Conservation (phyloP, 2,888 invertebrate species). For the Pandemis corylana region DNA sequence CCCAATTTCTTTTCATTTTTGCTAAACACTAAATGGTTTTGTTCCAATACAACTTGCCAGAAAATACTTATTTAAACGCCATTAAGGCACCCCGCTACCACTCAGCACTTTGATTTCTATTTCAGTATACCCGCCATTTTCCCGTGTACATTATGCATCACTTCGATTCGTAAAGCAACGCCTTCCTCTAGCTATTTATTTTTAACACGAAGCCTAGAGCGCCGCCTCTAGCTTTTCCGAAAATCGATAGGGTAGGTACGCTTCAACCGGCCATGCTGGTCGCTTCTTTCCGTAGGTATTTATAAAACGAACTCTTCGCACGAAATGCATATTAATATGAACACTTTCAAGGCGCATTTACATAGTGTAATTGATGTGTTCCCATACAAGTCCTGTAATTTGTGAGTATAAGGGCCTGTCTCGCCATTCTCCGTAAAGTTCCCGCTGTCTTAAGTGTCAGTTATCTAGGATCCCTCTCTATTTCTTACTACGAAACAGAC, state of each 20-base stretch:
- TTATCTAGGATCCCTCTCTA: no score
- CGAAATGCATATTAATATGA: constrained; percentile 25
- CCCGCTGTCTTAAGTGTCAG: no score
- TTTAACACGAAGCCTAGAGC: constrained; percentile 50
- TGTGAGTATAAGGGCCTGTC: no score
- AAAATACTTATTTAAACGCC: background rate
- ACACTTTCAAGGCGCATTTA: constrained; percentile 10
- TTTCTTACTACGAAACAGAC: no score
- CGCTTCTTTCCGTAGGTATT: constrained; percentile 37
- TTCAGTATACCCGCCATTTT: constrained; percentile 20
- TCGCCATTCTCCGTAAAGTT: no score
- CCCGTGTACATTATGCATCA: constrained; percentile 43
- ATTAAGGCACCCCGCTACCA: background rate
- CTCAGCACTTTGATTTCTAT: constrained; percentile 28
- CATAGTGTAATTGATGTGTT: background rate
- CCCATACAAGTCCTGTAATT: no score
- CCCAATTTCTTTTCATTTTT: background rate
- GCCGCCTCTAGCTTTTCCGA: constrained; percentile 45
- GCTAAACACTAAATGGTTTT: background rate
- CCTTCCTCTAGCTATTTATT: constrained; percentile 54
- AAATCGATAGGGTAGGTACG: constrained; percentile 63
- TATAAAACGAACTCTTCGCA: constrained; percentile 29
- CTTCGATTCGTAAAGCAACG: constrained; percentile 46
- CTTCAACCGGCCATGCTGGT: constrained; percentile 42
- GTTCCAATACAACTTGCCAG: background rate